Evolutionary conservation across 2,888 invertebrate species (phyloP), one percentile per base, ranked within the genome.

Genomic region (Chymomyza amoena): DNA sequence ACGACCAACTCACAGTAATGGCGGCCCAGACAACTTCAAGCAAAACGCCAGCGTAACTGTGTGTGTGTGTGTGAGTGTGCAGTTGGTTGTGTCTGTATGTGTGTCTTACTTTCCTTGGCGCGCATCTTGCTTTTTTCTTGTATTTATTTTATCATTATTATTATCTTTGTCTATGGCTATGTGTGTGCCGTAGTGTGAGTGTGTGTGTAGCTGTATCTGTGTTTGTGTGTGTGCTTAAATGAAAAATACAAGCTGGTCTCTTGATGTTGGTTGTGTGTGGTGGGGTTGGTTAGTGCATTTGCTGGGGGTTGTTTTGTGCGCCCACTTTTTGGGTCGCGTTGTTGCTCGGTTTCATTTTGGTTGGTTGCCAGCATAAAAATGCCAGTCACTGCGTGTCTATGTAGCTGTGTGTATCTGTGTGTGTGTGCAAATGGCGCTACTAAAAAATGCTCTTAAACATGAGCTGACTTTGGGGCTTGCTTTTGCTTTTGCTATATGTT

Each of bases 131-230:
- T 62, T 62, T 51, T 18, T 72, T 88, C 83, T 84, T 88, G 80
- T 88, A 89, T 89, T 90, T 89, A 87, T 90, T 89, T 90, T 80
- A 87, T 83, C 84, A 81, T 90, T 89, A 89, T 90, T 90, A 90
- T 90, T 90, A 90, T 89, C 84, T 90, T 86, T 90, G 89, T 90
- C 89, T 87, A 84, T 81, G 79, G 73, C 85, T 75, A 89, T 87
- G 85, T 79, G 71, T 65, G 72, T 70, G 68, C 62, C 52, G 59
- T 32, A 65, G 66, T 64, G 51, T 63, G 62, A 50, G 60, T 57
- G 64, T 59, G 57, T n/a, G n/a, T n/a, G n/a, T n/a, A n/a, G n/a
- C n/a, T n/a, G n/a, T 68, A 65, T 68, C 56, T 65, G 59, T 50
- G 75, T 56, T 32, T 39, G 68, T 61, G 45, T 76, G 70, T 78